phyloP scores from a whole-genome alignment of 1,140 invertebrate species.

The Drosophila chauvacae region DNA sequence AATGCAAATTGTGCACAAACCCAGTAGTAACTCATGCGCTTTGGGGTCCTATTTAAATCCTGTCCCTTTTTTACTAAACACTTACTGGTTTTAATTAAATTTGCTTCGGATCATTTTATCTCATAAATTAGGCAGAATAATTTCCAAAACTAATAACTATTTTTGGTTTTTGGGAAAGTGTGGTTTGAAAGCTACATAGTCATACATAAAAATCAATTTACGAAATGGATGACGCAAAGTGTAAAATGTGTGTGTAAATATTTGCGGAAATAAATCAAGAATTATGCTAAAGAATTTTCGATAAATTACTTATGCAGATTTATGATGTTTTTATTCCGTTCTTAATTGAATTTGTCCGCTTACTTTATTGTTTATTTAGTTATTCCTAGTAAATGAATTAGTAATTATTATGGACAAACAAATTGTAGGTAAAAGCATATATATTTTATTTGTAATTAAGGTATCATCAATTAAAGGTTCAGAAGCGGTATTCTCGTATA shows the following conservation, averaged over 20 bases:
- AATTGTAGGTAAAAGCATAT: no score
- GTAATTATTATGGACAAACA: background rate
- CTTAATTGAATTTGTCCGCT: background rate
- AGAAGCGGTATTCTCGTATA: no score
- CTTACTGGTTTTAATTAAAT: background rate
- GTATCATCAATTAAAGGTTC: no score
- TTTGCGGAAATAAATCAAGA: no score
- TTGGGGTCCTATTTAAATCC: no score
- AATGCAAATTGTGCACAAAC: conserved; percentile 31
- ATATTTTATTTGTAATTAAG: no score
- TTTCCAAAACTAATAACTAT: conserved; percentile 44
- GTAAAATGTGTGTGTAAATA: no score
- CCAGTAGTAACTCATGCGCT: conserved; percentile 3
- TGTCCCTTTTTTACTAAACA: conserved; percentile 1
- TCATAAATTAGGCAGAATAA: conserved; percentile 47
- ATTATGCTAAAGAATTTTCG: no score
- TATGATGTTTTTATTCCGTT: background rate
- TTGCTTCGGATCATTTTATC: background rate
- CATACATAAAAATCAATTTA: conserved; percentile 14
- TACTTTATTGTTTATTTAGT: background rate
- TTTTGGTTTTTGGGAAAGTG: conserved; percentile 3
- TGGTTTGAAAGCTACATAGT: conserved; percentile 10
- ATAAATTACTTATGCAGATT: no score
- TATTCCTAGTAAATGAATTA: background rate
- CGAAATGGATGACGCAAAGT: background rate